phyloP scores from a whole-genome alignment of 2,797 vertebrate genomes.

The Heliangelus exortis region DNA sequence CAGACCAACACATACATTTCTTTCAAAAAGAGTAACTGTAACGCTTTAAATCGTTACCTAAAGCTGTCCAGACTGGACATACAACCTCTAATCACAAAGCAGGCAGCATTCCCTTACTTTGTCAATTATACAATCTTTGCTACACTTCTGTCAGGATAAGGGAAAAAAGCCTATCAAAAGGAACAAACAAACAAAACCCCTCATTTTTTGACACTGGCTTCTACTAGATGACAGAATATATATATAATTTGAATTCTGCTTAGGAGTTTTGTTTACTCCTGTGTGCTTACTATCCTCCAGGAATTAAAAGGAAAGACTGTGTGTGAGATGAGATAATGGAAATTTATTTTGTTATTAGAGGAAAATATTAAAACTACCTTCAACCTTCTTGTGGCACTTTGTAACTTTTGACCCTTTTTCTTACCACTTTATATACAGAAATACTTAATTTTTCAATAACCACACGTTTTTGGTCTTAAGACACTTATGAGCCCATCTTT shows the following conservation, averaged over 20 bases:
- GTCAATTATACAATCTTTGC: fast-evolving
- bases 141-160: fast-evolving
- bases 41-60: neutral
- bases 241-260: neutral
- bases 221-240: neutral
- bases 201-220: neutral
- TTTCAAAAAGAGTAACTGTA: neutral
- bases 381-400: neutral
- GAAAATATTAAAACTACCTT: neutral
- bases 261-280: neutral
- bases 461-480: neutral
- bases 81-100: neutral
- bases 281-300: neutral
- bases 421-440: neutral
- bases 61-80: neutral
- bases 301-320: neutral
- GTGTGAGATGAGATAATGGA: neutral
- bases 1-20: fast-evolving
- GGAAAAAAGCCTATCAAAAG: neutral
- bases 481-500: neutral
- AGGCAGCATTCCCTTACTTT: neutral
- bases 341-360: neutral
- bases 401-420: neutral
- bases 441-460: neutral
- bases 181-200: neutral